Evolutionary conservation across 2,888 invertebrate species (phyloP).

Genomic region (Penaeus monodon): DNA sequence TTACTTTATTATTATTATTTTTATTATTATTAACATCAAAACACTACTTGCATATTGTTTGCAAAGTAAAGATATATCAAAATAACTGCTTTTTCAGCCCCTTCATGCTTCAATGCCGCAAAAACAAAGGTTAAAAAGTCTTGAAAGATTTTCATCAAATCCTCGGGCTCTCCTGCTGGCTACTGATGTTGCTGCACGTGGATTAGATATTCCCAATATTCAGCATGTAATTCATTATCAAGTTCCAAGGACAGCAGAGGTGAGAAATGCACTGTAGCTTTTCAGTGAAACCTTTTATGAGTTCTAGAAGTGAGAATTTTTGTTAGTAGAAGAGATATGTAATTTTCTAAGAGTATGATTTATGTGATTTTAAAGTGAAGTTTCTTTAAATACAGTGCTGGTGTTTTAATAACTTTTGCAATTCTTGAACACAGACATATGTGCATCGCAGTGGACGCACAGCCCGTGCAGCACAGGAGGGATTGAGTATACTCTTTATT

Average conservation of each 20-base stretch:
- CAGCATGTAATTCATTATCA: constrained; percentile 97
- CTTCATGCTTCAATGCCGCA: constrained; percentile 86
- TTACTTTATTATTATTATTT: too few relatives aligned
- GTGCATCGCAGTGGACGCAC: constrained; percentile 97
- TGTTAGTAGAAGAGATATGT: too few relatives aligned
- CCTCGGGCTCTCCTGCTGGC: constrained; percentile 83
- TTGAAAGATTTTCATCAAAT: constrained; percentile 84
- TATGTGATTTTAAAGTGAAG: too few relatives aligned
- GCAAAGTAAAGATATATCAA: too few relatives aligned
- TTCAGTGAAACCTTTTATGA: too few relatives aligned
- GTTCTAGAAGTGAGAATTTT: too few relatives aligned
- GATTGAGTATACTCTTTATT: constrained; percentile 91
- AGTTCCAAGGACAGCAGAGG: constrained; percentile 72
- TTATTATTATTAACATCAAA: too few relatives aligned
- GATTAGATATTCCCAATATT: constrained; percentile 92
- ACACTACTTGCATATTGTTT: too few relatives aligned
- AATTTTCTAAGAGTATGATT: too few relatives aligned
- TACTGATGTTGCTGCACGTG: constrained; percentile 97
- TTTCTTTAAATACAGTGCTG: too few relatives aligned
- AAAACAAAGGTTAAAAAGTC: constrained; percentile 89
- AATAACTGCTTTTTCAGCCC: constrained; percentile 65
- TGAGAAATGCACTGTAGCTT: constrained; percentile 12
- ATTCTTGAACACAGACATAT: constrained; percentile 78
- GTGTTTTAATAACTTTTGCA: neutral
- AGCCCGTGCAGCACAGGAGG: constrained; percentile 88